Conservation (phyloP, 53 echinoderm and acorn worm species). For the Mesocentrotus franciscanus region DNA sequence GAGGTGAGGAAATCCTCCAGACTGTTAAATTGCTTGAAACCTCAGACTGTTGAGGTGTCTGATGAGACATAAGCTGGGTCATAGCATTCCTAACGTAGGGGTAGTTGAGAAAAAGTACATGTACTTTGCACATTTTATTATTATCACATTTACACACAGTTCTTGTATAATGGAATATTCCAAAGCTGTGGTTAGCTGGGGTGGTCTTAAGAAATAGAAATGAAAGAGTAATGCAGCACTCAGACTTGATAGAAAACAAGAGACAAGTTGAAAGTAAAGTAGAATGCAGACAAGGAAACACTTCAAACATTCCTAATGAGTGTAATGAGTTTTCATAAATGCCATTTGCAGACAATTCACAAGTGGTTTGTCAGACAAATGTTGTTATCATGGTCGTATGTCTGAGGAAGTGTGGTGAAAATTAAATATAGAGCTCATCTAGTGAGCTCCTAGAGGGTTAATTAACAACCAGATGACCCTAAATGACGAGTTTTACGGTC, state of each 20-base stretch:
- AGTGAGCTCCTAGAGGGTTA: neutral
- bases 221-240: neutral
- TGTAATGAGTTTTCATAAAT: neutral
- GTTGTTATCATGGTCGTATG: neutral
- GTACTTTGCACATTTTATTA: neutral
- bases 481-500: neutral
- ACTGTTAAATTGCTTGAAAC: neutral
- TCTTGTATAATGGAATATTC: conserved; percentile 16
- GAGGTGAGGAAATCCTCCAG: neutral
- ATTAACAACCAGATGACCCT: neutral
- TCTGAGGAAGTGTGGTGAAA: neutral
- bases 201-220: neutral
- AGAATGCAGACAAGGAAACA: conserved; percentile 15
- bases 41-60: neutral
- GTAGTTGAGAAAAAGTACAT: neutral
- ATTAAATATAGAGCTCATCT: neutral
- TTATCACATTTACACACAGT: neutral
- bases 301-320: neutral
- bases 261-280: neutral
- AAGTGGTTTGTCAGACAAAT: neutral
- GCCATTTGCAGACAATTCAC: neutral
- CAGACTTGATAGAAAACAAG: neutral
- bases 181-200: neutral
- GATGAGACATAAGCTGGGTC: neutral
- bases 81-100: neutral